phyloP scores from a whole-genome alignment of 2,888 invertebrate genomes.

The Petrophora chlorosata region DNA sequence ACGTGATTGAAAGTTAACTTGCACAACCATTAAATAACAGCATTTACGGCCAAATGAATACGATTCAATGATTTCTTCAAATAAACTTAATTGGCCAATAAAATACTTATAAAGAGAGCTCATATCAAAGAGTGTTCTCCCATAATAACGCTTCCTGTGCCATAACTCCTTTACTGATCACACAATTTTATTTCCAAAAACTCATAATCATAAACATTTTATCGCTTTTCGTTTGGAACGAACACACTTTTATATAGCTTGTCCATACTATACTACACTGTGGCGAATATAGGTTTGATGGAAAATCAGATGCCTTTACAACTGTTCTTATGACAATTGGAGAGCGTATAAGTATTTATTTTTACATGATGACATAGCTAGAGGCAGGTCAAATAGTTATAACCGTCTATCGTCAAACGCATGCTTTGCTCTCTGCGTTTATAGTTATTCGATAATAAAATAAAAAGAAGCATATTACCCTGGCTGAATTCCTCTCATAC shows the following conservation, averaged over 20 bases:
- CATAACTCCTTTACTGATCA: constrained; percentile 66
- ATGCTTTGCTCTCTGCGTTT: too few relatives aligned
- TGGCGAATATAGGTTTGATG: too few relatives aligned
- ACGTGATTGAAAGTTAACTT: constrained; percentile 33
- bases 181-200: constrained; percentile 77
- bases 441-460: too few relatives aligned
- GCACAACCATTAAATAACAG: constrained; percentile 30
- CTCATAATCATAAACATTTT: constrained; percentile 80
- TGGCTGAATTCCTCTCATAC: too few relatives aligned
- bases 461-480: too few relatives aligned
- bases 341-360: too few relatives aligned
- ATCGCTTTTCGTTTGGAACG: constrained; percentile 71
- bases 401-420: too few relatives aligned
- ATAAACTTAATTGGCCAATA: constrained; percentile 48
- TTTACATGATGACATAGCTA: too few relatives aligned
- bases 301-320: too few relatives aligned
- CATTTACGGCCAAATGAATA: constrained; percentile 31
- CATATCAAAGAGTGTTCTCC: constrained; percentile 53
- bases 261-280: too few relatives aligned
- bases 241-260: constrained; percentile 62
- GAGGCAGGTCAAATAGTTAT: too few relatives aligned
- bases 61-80: constrained; percentile 45
- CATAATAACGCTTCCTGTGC: constrained; percentile 51
- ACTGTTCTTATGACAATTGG: too few relatives aligned
- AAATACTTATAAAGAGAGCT: constrained; percentile 46